Evolutionary conservation across 2,113 vertebrate genomes (phyloP).

Genomic region (Atherinomorus stipes): DNA sequence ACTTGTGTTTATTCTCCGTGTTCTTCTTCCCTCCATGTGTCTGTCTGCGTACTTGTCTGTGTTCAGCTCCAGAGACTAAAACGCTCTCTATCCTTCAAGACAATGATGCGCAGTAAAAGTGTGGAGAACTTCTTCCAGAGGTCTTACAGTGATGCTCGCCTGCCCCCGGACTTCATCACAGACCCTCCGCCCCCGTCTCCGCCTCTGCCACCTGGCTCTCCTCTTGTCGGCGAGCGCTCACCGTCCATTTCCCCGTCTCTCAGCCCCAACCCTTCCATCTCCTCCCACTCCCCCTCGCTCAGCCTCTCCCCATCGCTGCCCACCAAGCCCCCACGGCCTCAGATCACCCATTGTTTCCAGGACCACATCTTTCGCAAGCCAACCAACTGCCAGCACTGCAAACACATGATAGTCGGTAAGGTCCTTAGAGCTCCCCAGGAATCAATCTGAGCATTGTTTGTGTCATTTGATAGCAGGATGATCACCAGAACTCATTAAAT

Average conservation of each 20-base stretch:
- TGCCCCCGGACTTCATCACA: slow-evolving; percentile 86
- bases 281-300: slow-evolving; percentile 81
- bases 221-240: slow-evolving; percentile 69
- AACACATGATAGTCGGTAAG: slow-evolving; percentile 92
- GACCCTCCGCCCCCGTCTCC: slow-evolving; percentile 84
- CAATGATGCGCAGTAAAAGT: slow-evolving; percentile 92
- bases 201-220: slow-evolving; percentile 80
- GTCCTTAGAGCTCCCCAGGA: slow-evolving; percentile 2
- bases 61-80: slow-evolving; percentile 89
- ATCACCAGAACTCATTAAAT: no score
- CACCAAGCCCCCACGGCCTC: slow-evolving; percentile 72
- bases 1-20: slow-evolving; percentile 51
- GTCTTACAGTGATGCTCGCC: slow-evolving; percentile 87
- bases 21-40: slow-evolving; percentile 34
- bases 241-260: slow-evolving; percentile 74
- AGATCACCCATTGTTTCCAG: slow-evolving; percentile 89
- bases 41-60: slow-evolving; percentile 26
- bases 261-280: slow-evolving; percentile 78
- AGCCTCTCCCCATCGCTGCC: slow-evolving; percentile 75
- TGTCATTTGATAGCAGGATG: not conserved
- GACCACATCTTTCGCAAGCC: slow-evolving; percentile 91
- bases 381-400: slow-evolving; percentile 91
- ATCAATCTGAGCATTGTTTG: not conserved
- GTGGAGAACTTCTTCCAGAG: slow-evolving; percentile 93
- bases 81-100: slow-evolving; percentile 91